Evolutionary conservation across 2,113 vertebrate species (phyloP), one percentile per base, ranked within the genome.

Genomic region (Dromas ardeola): DNA sequence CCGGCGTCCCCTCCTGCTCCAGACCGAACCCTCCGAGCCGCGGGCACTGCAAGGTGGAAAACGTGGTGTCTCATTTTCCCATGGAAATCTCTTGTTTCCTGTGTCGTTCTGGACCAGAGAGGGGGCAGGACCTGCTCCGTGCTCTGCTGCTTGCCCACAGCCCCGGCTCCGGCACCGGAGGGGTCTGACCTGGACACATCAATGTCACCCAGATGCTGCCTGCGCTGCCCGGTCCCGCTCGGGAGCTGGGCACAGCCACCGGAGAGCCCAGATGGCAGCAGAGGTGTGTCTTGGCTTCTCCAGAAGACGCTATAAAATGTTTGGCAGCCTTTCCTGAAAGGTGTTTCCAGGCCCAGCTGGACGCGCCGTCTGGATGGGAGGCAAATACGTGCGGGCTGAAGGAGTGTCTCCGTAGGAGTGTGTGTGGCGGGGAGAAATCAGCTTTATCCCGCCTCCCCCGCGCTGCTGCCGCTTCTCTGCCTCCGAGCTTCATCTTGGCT

Each of bases 221-320:
- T 22, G 78, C 25, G 15, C 59, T 38, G 82, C 40, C 52, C 3
- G 29, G 11, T 14, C 70, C 38, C 1, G 0, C 3, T 8, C 47
- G 3, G 40, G 45, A 53, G 58, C 50, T 17, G 2, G 61, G 25
- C 18, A 4, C 8, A 36, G 56, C 56, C 11, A 7, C 0, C 21
- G 38, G 59, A 30, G 52, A 72, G 42, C 87, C 66, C 20, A 2
- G 65, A 18, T 23, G 40, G 93, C 59, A 16, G 14, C 13, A 7
- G 45, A 42, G 53, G 52, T 42, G 14, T 17, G 32, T 29, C 40
- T 6, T 26, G 56, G 62, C 55, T 70, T 38, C 61, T 45, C 56
- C 49, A 16, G 47, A 8, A 36, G 23, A 19, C 3, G 0, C 3
- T 34, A 15, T 16, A 2, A 55, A 61, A 38, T 0, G 3, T 23